A percentile compares a stretch with the other conserved stretches of the same genome.
Evolutionary conservation across 2,888 invertebrate species (phyloP).

Genomic region (Eupsilia transversa): DNA sequence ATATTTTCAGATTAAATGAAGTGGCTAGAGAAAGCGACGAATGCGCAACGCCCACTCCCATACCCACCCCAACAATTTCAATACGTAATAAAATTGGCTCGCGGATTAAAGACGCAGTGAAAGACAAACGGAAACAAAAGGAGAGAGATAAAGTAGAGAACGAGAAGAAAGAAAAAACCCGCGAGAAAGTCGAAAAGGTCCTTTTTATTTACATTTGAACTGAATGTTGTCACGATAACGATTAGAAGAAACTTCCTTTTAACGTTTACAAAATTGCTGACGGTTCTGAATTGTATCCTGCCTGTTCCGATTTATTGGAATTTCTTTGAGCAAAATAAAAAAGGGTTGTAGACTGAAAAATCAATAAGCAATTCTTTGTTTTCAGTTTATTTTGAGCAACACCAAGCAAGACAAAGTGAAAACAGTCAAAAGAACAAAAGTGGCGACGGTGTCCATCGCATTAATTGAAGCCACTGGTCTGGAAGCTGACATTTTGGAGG

Average conservation of each 20-base stretch:
- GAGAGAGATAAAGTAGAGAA: slow-evolving; percentile 67
- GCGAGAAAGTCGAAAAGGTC: slow-evolving; percentile 82
- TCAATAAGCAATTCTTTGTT: slow-evolving; percentile 50
- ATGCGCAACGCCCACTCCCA: slow-evolving; percentile 65
- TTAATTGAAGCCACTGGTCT: slow-evolving; percentile 97
- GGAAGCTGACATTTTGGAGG: slow-evolving; percentile 94
- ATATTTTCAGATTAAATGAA: slow-evolving; percentile 78
- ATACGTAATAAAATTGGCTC: slow-evolving; percentile 82
- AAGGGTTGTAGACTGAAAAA: slow-evolving; percentile 16
- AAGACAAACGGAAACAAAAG: slow-evolving; percentile 73
- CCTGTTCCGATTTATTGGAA: slow-evolving; percentile 50
- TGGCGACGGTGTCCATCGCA: slow-evolving; percentile 96
- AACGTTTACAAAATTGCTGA: slow-evolving; percentile 65
- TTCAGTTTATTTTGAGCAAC: slow-evolving; percentile 83
- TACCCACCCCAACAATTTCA: slow-evolving; percentile 74
- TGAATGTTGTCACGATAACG: slow-evolving; percentile 52
- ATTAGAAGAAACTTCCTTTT: slow-evolving; percentile 62
- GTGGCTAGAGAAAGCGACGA: slow-evolving; percentile 76
- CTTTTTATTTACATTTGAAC: slow-evolving; percentile 69
- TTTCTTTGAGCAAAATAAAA: slow-evolving; percentile 43
- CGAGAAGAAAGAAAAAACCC: slow-evolving; percentile 73
- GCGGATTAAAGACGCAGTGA: slow-evolving; percentile 75
- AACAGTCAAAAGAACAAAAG: slow-evolving; percentile 76
- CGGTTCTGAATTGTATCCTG: slow-evolving; percentile 51
- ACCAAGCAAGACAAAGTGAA: slow-evolving; percentile 76